Evolutionary conservation across 2,797 vertebrate genomes (phyloP).

Genomic region (Eutrigla gurnardus): DNA sequence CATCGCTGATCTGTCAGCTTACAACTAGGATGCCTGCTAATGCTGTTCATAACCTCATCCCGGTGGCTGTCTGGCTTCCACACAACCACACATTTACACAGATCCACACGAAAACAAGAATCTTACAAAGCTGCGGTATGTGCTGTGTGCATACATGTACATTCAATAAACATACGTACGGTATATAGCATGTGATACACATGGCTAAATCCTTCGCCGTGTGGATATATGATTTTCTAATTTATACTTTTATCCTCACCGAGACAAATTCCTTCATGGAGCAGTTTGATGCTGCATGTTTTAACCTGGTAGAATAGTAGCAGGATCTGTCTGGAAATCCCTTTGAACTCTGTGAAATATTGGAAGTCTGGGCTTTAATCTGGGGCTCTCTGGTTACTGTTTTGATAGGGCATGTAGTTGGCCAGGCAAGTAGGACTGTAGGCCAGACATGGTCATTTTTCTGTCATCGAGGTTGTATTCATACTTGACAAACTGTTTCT

Average conservation of each 20-base stretch:
- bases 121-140: not conserved
- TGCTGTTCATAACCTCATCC: constrained; percentile 48
- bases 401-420: constrained; percentile 63
- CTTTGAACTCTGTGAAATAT: constrained; percentile 68
- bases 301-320: constrained; percentile 48
- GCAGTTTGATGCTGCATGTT: constrained; percentile 53
- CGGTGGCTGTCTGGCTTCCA: constrained; percentile 20
- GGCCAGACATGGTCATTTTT: constrained; percentile 57
- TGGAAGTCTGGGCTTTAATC: constrained; percentile 63
- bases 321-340: constrained; percentile 53
- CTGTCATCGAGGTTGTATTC: constrained; percentile 57
- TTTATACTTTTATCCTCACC: constrained; percentile 48
- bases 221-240: constrained; percentile 41
- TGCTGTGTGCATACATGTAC: not conserved
- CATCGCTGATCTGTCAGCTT: constrained; percentile 59
- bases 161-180: constrained; percentile 6
- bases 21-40: constrained; percentile 53
- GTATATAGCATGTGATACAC: constrained; percentile 15
- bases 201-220: constrained; percentile 27
- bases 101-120: constrained; percentile 22
- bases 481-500: constrained; percentile 48
- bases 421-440: constrained; percentile 30
- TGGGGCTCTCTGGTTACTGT: constrained; percentile 58
- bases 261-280: constrained; percentile 48
- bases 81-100: constrained; percentile 27